Conservation (phyloP, 2,888 invertebrate genomes). For the Liodrosophila aerea region DNA sequence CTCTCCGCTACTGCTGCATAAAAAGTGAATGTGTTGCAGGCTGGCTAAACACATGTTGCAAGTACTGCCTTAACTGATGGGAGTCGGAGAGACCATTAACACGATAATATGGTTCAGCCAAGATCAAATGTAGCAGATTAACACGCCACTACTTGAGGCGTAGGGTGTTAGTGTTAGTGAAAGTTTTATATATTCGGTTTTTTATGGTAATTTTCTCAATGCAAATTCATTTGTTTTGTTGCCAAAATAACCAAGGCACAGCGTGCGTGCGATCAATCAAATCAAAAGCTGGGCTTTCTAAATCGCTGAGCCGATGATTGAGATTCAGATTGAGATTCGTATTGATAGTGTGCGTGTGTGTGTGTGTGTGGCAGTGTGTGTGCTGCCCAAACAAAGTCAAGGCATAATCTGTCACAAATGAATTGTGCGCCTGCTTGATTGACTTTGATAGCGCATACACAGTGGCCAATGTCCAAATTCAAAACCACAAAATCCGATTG, state of each 20-base stretch:
- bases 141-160: conserved; percentile 18
- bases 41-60: conserved; percentile 19
- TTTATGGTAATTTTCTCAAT: conserved; percentile 44
- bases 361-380: too few relatives aligned
- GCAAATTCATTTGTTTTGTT: conserved; percentile 59
- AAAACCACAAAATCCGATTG: conserved; percentile 26
- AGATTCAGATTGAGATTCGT: conserved; percentile 24
- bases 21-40: conserved; percentile 56
- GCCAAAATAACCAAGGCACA: conserved; percentile 39
- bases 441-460: conserved; percentile 59
- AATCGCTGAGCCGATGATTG: conserved; percentile 23
- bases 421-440: conserved; percentile 65
- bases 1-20: conserved; percentile 5
- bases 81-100: conserved; percentile 49
- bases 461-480: conserved; percentile 28
- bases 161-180: conserved; percentile 43
- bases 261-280: conserved; percentile 60
- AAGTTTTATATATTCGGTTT: conserved; percentile 45
- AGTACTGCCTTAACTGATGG: conserved; percentile 25
- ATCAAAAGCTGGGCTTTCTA: conserved; percentile 64
- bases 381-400: conserved; percentile 58
- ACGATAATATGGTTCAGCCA: conserved; percentile 32
- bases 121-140: conserved; percentile 31
- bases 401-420: conserved; percentile 75
- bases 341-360: conserved; percentile 52